A percentile compares a stretch with the other conserved stretches of the same genome.
Conservation (phyloP, 2,888 invertebrate genomes). For the Liopterus haemorrhoidalis region DNA sequence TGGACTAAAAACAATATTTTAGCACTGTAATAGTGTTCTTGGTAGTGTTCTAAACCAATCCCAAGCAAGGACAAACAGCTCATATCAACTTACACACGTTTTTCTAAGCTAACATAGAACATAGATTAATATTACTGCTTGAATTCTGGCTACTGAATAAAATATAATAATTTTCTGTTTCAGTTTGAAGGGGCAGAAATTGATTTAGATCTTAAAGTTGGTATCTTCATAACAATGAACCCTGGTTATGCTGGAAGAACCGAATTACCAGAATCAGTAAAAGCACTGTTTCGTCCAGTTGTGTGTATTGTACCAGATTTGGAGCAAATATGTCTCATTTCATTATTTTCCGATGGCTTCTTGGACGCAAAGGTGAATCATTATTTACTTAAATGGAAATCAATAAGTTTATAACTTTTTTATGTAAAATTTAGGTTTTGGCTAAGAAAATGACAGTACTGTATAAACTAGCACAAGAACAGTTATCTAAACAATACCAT, state of each 20-base stretch:
- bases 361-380: slow-evolving; percentile 71
- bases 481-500: slow-evolving; percentile 86
- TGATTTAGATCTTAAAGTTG: slow-evolving; percentile 74
- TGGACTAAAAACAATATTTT: no score
- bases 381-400: slow-evolving; percentile 7
- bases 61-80: no score
- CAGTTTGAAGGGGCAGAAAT: slow-evolving; percentile 84
- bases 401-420: slow-evolving; percentile 12
- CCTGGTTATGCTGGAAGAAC: slow-evolving; percentile 89
- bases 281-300: slow-evolving; percentile 85
- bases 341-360: slow-evolving; percentile 88
- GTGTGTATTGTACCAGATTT: slow-evolving; percentile 88
- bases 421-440: slow-evolving; percentile 48
- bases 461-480: slow-evolving; percentile 79
- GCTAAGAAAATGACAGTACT: slow-evolving; percentile 93
- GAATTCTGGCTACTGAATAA: background rate
- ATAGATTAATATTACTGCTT: background rate
- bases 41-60: no score
- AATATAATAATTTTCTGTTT: slow-evolving; percentile 21
- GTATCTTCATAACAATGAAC: slow-evolving; percentile 94
- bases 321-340: slow-evolving; percentile 87
- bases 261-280: slow-evolving; percentile 87
- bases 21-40: no score
- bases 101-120: no score
- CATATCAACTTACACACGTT: no score